These are phyloP conservation scores for Poicephalus meyeri DNA, from an alignment of 2,113 vertebrate genomes.

Conservation along the genomic window DNA sequence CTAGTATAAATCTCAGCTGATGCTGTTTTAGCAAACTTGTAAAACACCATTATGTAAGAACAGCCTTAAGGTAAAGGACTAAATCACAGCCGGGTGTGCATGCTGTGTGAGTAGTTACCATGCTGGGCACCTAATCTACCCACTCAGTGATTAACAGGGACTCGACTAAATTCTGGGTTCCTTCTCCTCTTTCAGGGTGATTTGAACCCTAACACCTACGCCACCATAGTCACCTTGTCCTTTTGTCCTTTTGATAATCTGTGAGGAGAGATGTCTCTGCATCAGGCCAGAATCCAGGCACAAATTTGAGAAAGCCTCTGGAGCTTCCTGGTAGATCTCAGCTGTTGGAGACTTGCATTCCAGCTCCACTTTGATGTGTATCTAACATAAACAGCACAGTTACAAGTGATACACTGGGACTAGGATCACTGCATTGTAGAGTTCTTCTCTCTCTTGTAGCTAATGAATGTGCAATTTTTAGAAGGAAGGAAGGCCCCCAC, in stretches of 20 bases:
- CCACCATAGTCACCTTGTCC: not conserved
- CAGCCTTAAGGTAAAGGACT: not conserved
- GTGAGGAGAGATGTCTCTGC: not conserved
- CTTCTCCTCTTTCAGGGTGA: not conserved
- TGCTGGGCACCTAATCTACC: not conserved
- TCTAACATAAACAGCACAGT: not conserved
- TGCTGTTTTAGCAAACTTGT: constrained; percentile 37
- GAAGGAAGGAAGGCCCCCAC: not conserved
- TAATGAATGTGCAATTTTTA: not conserved
- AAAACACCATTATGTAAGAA: constrained; percentile 19
- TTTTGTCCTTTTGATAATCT: not conserved
- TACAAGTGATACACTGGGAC: not conserved
- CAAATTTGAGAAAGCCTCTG: not conserved
- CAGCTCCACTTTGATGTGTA: not conserved
- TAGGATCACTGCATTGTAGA: not conserved
- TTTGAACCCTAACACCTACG: not conserved
- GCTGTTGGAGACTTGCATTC: not conserved
- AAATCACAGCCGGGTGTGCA: not conserved
- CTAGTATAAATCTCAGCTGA: constrained; percentile 55
- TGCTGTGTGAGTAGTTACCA: not conserved
- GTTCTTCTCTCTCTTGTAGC: not conserved
- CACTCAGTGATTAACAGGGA: rapidly evolving
- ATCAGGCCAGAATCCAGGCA: not conserved
- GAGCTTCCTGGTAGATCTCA: not conserved
- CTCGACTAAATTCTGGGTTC: not conserved